Conservation (phyloP, 2,888 invertebrate species). For the Papilio elwesi region DNA sequence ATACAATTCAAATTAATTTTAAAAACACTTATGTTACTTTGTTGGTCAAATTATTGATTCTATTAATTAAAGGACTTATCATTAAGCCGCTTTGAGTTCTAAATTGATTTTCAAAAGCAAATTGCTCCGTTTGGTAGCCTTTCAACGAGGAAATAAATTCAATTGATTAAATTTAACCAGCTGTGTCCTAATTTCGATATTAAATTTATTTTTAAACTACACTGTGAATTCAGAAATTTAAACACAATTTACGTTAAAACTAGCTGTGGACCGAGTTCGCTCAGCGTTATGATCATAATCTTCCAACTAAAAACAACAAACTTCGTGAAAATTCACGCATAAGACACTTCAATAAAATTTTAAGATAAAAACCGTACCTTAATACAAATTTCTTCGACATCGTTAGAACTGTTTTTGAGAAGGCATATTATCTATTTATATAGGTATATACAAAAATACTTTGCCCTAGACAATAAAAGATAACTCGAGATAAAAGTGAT, state of each 20-base stretch:
- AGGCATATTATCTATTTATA: too few species aligned
- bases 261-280: too few species aligned
- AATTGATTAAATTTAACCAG: slow-evolving; percentile 6
- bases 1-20: not conserved
- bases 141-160: slow-evolving; percentile 8
- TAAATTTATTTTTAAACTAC: not conserved
- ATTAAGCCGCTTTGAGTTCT: slow-evolving; percentile 27
- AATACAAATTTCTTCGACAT: too few species aligned
- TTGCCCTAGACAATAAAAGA: too few species aligned
- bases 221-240: not conserved
- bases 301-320: too few species aligned
- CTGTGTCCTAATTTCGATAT: not conserved
- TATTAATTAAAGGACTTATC: slow-evolving; percentile 15
- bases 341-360: too few species aligned
- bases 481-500: too few species aligned
- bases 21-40: not conserved
- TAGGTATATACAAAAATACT: too few species aligned
- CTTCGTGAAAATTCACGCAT: too few species aligned
- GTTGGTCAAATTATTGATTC: slow-evolving; percentile 6
- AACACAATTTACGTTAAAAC: not conserved
- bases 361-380: too few species aligned
- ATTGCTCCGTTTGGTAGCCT: slow-evolving; percentile 7
- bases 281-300: too few species aligned
- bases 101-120: slow-evolving; percentile 23
- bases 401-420: too few species aligned